Conservation (phyloP, 1,140 invertebrate species). For the Ylistrum balloti region DNA sequence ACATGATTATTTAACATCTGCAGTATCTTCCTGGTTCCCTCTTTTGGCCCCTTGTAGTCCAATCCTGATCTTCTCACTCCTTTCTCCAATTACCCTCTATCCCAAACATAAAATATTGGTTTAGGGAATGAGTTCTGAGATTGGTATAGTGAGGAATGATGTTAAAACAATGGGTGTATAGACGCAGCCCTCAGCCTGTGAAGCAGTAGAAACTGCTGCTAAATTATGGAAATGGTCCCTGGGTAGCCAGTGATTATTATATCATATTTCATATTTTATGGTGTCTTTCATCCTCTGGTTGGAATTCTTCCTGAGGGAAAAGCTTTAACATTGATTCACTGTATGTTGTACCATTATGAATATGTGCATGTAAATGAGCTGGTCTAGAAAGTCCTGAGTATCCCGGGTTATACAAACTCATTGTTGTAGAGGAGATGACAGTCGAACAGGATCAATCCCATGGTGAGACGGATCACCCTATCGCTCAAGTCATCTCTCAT, state of each 20-base stretch:
- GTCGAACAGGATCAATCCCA: neutral
- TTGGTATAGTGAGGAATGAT: neutral
- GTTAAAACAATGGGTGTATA: neutral
- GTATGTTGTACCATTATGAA: neutral
- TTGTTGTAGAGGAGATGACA: neutral
- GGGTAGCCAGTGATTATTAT: neutral
- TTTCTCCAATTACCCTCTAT: neutral
- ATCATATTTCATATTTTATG: constrained; percentile 36
- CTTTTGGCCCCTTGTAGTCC: neutral
- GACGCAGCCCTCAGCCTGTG: neutral
- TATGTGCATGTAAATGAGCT: constrained; percentile 15
- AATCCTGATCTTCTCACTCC: neutral
- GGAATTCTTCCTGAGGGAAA: constrained; percentile 15
- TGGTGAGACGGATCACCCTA: neutral
- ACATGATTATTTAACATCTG: too few species aligned
- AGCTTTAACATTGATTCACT: neutral
- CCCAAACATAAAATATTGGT: neutral
- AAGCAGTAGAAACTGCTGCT: neutral
- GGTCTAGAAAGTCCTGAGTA: neutral
- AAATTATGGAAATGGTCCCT: constrained; percentile 29
- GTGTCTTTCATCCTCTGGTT: constrained; percentile 19
- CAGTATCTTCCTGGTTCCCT: neutral
- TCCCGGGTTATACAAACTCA: neutral
- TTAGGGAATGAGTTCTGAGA: neutral
- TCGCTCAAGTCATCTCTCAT: neutral